phyloP scores from a whole-genome alignment of 2,113 vertebrate genomes.

The Brachyhypopomus gauderio region DNA sequence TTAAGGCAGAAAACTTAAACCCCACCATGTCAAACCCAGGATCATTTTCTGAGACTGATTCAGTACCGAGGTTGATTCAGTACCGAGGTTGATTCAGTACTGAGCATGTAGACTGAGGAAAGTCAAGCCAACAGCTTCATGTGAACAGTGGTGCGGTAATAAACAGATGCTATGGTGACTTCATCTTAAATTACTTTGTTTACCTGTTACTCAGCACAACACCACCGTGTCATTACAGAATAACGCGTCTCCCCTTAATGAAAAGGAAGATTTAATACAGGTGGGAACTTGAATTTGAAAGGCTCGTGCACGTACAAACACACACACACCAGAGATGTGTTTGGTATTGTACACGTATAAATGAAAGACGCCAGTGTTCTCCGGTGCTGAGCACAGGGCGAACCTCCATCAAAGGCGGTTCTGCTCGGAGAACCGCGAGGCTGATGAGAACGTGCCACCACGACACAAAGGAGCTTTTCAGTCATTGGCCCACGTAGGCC shows the following conservation, averaged over 20 bases:
- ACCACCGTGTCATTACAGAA: not conserved
- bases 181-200: not conserved
- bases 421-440: conserved; percentile 55
- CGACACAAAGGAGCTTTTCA: conserved; percentile 70
- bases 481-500: conserved; percentile 44
- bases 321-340: not conserved
- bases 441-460: conserved; percentile 59
- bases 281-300: not conserved
- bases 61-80: no score
- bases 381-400: conserved; percentile 63
- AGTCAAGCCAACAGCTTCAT: no score
- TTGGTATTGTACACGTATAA: not conserved
- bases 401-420: conserved; percentile 48
- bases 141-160: no score
- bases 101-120: no score
- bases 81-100: no score
- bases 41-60: no score
- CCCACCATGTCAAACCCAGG: no score
- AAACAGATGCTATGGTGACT: no score
- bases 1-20: no score
- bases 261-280: not conserved
- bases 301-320: not conserved
- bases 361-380: conserved; percentile 44
- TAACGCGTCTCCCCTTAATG: not conserved
- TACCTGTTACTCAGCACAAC: not conserved